A percentile compares a stretch with the other conserved stretches of the same genome.
Evolutionary conservation across 2,113 vertebrate species (phyloP).

Genomic region (Sigmodon hispidus): DNA sequence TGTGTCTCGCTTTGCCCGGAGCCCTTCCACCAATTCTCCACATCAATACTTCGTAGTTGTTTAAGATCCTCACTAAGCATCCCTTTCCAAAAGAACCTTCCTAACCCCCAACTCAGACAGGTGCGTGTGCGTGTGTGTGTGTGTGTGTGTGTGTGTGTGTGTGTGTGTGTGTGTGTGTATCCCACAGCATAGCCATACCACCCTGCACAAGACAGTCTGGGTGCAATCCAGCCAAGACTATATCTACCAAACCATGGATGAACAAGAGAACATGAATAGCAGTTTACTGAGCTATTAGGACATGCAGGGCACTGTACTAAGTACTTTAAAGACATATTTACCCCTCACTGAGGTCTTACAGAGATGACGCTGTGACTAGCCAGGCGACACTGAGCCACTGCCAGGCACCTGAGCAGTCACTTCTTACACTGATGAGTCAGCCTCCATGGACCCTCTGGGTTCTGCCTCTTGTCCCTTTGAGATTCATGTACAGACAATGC

Average conservation of each 20-base stretch:
- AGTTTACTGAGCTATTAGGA: not conserved
- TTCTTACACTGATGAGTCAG: not conserved
- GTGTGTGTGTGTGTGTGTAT: no score
- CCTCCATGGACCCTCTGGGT: not conserved
- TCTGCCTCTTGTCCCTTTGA: not conserved
- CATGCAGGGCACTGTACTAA: not conserved
- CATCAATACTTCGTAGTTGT: not conserved
- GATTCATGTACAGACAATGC: not conserved
- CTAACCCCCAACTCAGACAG: not conserved
- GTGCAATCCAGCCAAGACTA: not conserved
- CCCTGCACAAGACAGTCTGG: not conserved
- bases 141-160: no score
- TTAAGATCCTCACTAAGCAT: not conserved
- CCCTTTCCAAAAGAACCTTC: not conserved
- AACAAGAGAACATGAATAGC: not conserved
- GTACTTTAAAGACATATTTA: not conserved
- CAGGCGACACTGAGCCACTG: no score
- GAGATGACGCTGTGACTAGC: not conserved
- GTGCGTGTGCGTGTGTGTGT: no score
- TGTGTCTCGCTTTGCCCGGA: not conserved
- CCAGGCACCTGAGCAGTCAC: not conserved
- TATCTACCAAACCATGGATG: not conserved
- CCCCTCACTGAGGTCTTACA: not conserved
- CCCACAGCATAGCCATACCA: not conserved
- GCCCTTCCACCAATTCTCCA: not conserved